Percentiles rank a stretch among this genome's conserved stretches.
Conservation (phyloP, 2,797 vertebrate genomes). For the Dendrocincla tyrannina region DNA sequence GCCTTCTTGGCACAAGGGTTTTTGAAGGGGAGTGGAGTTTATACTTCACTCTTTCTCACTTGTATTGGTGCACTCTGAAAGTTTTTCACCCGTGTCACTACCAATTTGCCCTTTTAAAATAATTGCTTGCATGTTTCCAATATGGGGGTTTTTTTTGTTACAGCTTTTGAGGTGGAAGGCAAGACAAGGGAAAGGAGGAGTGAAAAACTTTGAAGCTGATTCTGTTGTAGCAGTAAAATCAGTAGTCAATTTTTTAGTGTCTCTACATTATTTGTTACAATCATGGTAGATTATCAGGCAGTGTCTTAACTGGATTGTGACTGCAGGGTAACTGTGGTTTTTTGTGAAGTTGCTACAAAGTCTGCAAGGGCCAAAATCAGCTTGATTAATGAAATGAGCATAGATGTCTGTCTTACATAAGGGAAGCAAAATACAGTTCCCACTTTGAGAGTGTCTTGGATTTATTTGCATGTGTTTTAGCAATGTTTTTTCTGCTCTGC, state of each 20-base stretch:
- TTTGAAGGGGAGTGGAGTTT: constrained; percentile 12
- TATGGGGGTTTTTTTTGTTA: neutral
- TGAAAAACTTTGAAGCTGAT: neutral
- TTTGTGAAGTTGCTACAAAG: neutral
- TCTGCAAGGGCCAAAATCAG: neutral
- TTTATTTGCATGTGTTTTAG: constrained; percentile 8
- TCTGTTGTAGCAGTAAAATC: neutral
- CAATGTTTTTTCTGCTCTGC: neutral
- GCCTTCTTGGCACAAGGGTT: neutral
- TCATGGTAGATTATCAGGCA: neutral
- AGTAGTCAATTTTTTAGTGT: neutral
- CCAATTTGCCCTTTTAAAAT: neutral
- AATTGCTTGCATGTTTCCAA: neutral
- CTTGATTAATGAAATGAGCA: neutral
- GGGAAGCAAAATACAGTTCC: neutral
- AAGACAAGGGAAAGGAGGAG: neutral
- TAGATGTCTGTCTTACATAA: neutral
- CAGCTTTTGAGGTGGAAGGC: neutral
- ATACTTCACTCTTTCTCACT: neutral
- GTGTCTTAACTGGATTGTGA: neutral
- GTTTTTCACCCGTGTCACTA: neutral
- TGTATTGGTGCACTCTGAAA: neutral
- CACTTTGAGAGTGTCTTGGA: neutral
- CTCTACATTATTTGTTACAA: neutral
- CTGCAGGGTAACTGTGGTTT: neutral